These are phyloP conservation scores for Pantala flavescens DNA, from an alignment of 1,140 invertebrate species.

Conservation along the genomic window DNA sequence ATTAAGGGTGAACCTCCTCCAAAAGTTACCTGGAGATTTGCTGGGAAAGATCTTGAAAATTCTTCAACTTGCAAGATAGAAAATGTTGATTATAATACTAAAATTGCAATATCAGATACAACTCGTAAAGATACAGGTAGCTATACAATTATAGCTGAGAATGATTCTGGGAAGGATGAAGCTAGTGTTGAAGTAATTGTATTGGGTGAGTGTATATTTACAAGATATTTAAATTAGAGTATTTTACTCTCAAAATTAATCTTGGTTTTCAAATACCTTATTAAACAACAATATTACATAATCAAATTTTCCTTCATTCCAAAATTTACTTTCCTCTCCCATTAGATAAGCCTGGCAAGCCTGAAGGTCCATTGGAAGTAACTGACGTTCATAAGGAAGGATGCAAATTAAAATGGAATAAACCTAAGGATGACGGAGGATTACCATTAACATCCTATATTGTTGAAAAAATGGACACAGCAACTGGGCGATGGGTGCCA, in stretches of 20 bases:
- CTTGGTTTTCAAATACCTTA: background rate
- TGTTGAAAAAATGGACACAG: constrained; percentile 84
- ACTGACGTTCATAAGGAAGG: constrained; percentile 89
- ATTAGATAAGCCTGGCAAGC: constrained; percentile 82
- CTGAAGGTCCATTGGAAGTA: constrained; percentile 88
- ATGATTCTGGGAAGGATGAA: constrained; percentile 86
- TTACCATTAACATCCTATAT: constrained; percentile 80
- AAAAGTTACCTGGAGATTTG: constrained; percentile 78
- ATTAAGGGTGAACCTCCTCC: constrained; percentile 93
- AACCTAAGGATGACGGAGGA: constrained; percentile 90
- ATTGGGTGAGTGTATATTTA: constrained; percentile 46
- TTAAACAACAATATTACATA: background rate
- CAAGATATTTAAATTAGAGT: background rate
- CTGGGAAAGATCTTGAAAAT: constrained; percentile 50
- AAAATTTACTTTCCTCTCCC: constrained; percentile 20
- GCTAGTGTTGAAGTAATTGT: constrained; percentile 90
- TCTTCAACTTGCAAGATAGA: constrained; percentile 60
- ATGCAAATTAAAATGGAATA: constrained; percentile 90
- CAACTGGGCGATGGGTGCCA: constrained; percentile 78
- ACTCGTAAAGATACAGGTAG: constrained; percentile 74
- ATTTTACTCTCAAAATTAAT: too few species aligned
- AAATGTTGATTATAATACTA: constrained; percentile 89
- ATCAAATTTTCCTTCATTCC: background rate
- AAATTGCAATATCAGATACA: constrained; percentile 69
- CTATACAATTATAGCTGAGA: constrained; percentile 85